Evolutionary conservation across 1,140 invertebrate genomes (phyloP).

Genomic region (Drosophila ohnishii): DNA sequence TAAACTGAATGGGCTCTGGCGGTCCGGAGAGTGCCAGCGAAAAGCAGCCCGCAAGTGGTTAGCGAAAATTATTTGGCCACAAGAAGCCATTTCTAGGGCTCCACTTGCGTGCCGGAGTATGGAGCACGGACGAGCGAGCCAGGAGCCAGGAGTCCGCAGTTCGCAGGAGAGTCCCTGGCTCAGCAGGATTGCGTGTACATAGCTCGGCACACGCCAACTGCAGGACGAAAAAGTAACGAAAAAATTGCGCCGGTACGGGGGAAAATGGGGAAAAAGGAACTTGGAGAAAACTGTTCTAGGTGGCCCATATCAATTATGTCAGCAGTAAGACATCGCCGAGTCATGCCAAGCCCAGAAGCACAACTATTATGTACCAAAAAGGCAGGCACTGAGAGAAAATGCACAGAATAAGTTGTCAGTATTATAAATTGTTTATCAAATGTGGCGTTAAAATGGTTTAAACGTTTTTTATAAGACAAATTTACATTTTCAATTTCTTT

Average conservation of each 20-base stretch:
- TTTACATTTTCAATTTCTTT: neutral
- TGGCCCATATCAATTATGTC: slow-evolving; percentile 78
- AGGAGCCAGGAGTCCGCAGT: slow-evolving; percentile 5
- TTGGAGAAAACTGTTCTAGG: slow-evolving; percentile 41
- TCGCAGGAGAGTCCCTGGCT: slow-evolving; percentile 20
- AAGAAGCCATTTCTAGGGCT: slow-evolving; percentile 34
- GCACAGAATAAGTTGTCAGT: neutral
- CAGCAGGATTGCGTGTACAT: slow-evolving; percentile 57
- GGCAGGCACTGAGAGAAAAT: slow-evolving; percentile 27
- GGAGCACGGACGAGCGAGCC: slow-evolving; percentile 1
- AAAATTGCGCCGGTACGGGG: slow-evolving; percentile 1
- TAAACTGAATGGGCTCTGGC: slow-evolving; percentile 68
- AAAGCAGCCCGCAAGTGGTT: slow-evolving; percentile 28
- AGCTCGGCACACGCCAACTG: slow-evolving; percentile 54
- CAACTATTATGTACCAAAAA: slow-evolving; percentile 65
- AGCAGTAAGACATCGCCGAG: slow-evolving; percentile 60
- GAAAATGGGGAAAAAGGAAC: slow-evolving; percentile 11
- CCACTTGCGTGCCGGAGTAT: slow-evolving; percentile 38
- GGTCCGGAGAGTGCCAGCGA: slow-evolving; percentile 21
- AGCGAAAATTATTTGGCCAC: slow-evolving; percentile 33
- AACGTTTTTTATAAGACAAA: too few relatives aligned
- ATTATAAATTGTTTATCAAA: too few relatives aligned
- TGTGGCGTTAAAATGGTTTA: too few relatives aligned
- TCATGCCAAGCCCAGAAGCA: slow-evolving; percentile 48
- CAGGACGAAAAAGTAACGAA: slow-evolving; percentile 19